These are phyloP conservation scores for Chelonoidis abingdonii DNA, from an alignment of 2,113 vertebrate genomes.

Conservation along the genomic window DNA sequence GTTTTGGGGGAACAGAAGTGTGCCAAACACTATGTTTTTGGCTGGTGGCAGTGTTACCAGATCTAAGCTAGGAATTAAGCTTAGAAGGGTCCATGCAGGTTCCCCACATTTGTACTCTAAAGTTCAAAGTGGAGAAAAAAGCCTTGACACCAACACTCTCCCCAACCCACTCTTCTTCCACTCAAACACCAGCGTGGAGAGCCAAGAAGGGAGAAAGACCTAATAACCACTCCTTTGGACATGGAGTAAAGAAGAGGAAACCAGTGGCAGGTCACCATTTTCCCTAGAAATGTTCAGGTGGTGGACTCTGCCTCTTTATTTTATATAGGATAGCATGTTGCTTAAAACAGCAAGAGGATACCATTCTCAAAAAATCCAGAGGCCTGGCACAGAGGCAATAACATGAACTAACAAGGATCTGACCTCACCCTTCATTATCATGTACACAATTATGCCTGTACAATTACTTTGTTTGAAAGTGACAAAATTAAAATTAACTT, in stretches of 20 bases:
- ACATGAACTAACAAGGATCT: neutral
- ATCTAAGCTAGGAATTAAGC: too few relatives aligned
- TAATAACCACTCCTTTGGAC: neutral
- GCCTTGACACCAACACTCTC: neutral
- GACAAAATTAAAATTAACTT: too few relatives aligned
- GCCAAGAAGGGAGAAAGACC: neutral
- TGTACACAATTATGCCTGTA: too few relatives aligned
- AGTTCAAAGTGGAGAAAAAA: too few relatives aligned
- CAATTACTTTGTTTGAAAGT: too few relatives aligned
- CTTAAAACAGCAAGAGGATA: neutral
- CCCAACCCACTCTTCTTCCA: neutral
- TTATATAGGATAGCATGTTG: neutral
- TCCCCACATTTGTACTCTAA: too few relatives aligned
- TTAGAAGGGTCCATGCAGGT: too few relatives aligned
- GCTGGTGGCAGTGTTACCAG: too few relatives aligned
- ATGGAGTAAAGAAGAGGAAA: neutral
- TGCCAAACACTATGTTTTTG: too few relatives aligned
- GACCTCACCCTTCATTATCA: neutral
- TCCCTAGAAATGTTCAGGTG: neutral
- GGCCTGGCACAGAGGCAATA: rapidly evolving
- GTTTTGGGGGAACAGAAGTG: too few relatives aligned
- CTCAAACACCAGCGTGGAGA: neutral
- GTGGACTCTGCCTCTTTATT: neutral
- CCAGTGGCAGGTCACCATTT: neutral
- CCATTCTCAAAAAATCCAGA: neutral